Conservation (phyloP, 1,140 invertebrate genomes). For the Asobara japonica region DNA sequence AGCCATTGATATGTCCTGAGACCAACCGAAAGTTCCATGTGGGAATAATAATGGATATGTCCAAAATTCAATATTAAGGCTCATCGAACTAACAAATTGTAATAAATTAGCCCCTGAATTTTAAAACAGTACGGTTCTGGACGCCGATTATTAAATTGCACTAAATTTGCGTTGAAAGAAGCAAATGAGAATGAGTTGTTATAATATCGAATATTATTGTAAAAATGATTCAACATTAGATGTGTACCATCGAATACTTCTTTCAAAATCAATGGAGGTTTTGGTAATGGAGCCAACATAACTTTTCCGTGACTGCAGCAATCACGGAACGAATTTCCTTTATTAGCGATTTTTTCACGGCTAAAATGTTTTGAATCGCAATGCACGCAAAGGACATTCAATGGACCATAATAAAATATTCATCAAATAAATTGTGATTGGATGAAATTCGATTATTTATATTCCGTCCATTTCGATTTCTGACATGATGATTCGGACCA, state of each 20-base stretch:
- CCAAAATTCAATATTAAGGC: slow-evolving; percentile 1
- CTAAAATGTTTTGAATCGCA: no score
- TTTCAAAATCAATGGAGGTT: slow-evolving; percentile 16
- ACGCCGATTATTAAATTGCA: not conserved
- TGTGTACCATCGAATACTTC: slow-evolving; percentile 24
- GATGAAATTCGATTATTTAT: no score
- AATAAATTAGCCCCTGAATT: slow-evolving; percentile 31
- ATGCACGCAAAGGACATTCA: no score
- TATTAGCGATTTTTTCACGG: no score
- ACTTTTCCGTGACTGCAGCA: no score
- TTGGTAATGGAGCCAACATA: no score
- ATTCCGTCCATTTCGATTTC: no score
- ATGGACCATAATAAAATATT: no score
- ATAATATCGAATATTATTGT: not conserved
- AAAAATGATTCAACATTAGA: slow-evolving; percentile 21
- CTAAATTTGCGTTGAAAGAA: slow-evolving; percentile 8
- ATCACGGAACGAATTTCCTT: no score
- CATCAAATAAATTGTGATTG: no score
- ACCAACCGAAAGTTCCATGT: not conserved
- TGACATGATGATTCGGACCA: no score
- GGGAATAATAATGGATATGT: slow-evolving; percentile 9
- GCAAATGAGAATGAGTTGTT: not conserved
- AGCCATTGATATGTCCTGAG: not conserved
- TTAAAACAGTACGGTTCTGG: not conserved
- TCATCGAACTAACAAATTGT: not conserved